Base-by-base conservation (phyloP, 2,113 vertebrate species). In the Gallinago jamesoni region DNA sequence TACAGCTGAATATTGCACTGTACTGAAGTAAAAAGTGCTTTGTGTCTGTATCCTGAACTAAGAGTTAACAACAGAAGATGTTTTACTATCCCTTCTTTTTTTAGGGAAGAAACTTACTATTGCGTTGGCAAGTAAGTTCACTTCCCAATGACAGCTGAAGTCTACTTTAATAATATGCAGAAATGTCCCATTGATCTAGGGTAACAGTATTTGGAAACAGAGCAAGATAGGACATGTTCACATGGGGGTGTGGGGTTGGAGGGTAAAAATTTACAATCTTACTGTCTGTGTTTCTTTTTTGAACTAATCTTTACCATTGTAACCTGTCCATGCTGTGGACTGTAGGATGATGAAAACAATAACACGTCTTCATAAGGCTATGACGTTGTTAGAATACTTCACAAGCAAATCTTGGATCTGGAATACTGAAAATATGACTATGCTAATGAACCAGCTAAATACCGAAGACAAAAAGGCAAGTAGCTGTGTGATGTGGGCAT, bases 281-380 rank as follows among this genome's bases (percentile, higher is more conserved):
- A 7, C 2, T 81, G 24, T 57, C 31, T 69, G 3, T 70, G 70
- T n/a, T 41, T 30, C 18, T 81, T 87, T 15, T 90, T 95, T 81
- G 52, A 87, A 30, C 43, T 84, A n/a, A 83, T 57, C 37, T 93
- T 62, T 91, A 27, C 59, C 41, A 41, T 52, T 97, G 63, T 97
- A 72, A 97, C 84, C 17, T 97, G 37, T 62, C 81, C 60, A 60
- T 93, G 94, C 93, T 79, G 96, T 79, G 79, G 70, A 67, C 95
- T 97, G 76, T 93, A 99, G 99, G 98, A 99, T 99, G 99, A 99
- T 99, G 99, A 99, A 99, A 98, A 98, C 99, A 50, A 99, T 99
- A 97, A 99, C 98, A 69, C 99, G 99, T 91, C 99, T 99, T 94
- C 99, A 99, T 97, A 99, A 98, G 97, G 98, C 99, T 98, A 98